phyloP scores from a whole-genome alignment of 2,797 vertebrate species.

The Pterois miles region DNA sequence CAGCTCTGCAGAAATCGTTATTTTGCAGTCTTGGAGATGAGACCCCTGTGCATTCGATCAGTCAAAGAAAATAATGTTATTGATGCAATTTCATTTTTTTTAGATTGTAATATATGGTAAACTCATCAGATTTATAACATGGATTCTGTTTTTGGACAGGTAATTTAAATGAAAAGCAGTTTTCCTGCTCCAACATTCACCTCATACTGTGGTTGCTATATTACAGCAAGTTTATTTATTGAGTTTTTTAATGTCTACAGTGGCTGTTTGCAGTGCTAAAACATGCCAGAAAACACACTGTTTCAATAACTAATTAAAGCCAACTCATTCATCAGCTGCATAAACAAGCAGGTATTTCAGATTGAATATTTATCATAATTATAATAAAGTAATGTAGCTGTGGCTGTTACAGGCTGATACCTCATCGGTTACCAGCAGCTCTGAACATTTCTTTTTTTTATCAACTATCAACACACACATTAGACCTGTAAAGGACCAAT shows the following conservation, averaged over 20 bases:
- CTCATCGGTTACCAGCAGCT: conserved; percentile 22
- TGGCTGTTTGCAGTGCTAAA: conserved; percentile 23
- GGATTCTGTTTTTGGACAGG: conserved; percentile 21
- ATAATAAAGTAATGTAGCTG: conserved; percentile 48
- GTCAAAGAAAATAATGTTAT: conserved; percentile 6
- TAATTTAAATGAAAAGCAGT: conserved; percentile 44
- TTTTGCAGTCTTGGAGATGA: conserved; percentile 29
- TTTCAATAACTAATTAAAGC: conserved; percentile 75
- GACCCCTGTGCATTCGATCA: conserved; percentile 1
- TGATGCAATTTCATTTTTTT: conserved; percentile 2
- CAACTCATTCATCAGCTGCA: conserved; percentile 68
- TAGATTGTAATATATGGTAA: conserved; percentile 19
- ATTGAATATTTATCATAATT: conserved; percentile 70
- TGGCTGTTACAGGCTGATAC: conserved; percentile 22
- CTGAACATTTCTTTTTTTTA: conserved; percentile 8
- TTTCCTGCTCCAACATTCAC: background rate
- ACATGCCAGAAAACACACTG: conserved; percentile 31
- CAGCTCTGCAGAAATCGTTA: conserved; percentile 24
- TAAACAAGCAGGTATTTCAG: conserved; percentile 62
- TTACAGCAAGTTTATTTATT: conserved; percentile 16
- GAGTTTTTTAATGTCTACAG: conserved; percentile 11
- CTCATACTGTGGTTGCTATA: background rate
- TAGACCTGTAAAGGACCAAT: background rate
- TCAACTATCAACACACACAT: conserved; percentile 16
- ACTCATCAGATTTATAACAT: conserved; percentile 24